Percentiles rank a stretch among this genome's conserved stretches.
Evolutionary conservation across 2,888 invertebrate species (phyloP).

Genomic region (Thecocarcelia acutangulata): DNA sequence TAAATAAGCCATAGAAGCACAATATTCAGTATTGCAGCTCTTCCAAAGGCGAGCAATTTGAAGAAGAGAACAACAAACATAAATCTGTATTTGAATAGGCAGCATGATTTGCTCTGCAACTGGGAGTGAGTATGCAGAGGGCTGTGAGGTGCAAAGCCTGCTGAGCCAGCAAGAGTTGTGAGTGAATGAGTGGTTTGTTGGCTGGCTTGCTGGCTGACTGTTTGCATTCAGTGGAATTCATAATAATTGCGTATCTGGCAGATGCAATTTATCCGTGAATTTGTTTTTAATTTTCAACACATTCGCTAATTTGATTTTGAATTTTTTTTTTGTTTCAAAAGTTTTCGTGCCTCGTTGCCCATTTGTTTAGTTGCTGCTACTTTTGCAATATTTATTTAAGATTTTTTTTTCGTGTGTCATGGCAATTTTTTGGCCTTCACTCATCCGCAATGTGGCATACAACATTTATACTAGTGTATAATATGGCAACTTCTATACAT

Average conservation of each 20-base stretch:
- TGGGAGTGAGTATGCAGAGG: slow-evolving; percentile 2
- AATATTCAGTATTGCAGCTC: not conserved
- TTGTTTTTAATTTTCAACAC: slow-evolving; percentile 82
- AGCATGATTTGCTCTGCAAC: not conserved
- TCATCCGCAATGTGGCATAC: slow-evolving; percentile 49
- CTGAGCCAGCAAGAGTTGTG: slow-evolving; percentile 50
- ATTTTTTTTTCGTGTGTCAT: slow-evolving; percentile 49
- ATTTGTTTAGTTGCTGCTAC: slow-evolving; percentile 64
- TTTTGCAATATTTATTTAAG: slow-evolving; percentile 69
- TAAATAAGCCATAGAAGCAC: slow-evolving; percentile 19
- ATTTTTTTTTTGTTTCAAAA: slow-evolving; percentile 69
- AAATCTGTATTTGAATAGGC: slow-evolving; percentile 57
- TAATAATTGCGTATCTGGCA: slow-evolving; percentile 80
- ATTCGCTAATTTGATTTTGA: slow-evolving; percentile 82
- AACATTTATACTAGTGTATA: slow-evolving; percentile 30
- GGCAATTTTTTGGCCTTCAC: slow-evolving; percentile 62
- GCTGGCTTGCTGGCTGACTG: slow-evolving; percentile 47
- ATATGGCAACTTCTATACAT: slow-evolving; percentile 70
- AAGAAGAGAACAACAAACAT: slow-evolving; percentile 20
- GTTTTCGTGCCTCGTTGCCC: slow-evolving; percentile 1
- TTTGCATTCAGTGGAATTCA: slow-evolving; percentile 73
- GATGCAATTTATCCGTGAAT: slow-evolving; percentile 81
- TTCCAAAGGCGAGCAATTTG: not conserved
- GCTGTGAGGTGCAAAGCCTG: slow-evolving; percentile 12
- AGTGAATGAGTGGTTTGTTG: slow-evolving; percentile 35